These are phyloP conservation scores for Eciton burchellii DNA, from an alignment of 1,140 invertebrate genomes.

Conservation along the genomic window DNA sequence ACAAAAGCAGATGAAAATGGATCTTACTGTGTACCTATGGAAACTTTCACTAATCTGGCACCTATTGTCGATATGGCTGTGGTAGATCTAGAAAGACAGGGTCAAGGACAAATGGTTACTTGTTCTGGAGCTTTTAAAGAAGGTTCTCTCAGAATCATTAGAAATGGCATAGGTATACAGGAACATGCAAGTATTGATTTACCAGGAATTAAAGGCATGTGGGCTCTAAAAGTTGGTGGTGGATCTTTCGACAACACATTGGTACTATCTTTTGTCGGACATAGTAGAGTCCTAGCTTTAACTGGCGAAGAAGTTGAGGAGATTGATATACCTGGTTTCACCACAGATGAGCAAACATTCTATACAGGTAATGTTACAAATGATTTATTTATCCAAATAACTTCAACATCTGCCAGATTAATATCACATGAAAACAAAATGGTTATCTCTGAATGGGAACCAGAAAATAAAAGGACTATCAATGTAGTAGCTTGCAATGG, in stretches of 20 bases:
- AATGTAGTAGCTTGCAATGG: conserved; percentile 95
- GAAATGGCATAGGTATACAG: conserved; percentile 99
- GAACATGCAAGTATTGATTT: conserved; percentile 99
- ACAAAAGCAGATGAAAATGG: conserved; percentile 93
- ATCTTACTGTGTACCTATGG: conserved; percentile 97
- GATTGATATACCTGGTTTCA: conserved; percentile 95
- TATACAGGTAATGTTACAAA: conserved; percentile 95
- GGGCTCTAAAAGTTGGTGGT: conserved; percentile 93
- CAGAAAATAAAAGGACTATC: conserved; percentile 91
- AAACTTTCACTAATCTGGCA: conserved; percentile 98
- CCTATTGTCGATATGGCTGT: conserved; percentile 99
- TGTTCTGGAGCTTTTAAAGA: conserved; percentile 99
- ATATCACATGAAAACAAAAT: conserved; percentile 89
- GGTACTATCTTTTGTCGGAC: conserved; percentile 97
- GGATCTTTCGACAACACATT: conserved; percentile 93
- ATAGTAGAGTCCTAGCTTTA: conserved; percentile 95
- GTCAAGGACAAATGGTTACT: conserved; percentile 98
- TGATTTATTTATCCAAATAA: conserved; percentile 94
- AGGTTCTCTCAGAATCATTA: conserved; percentile 97
- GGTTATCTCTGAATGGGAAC: conserved; percentile 92
- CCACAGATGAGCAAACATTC: conserved; percentile 96
- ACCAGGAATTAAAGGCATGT: conserved; percentile 98
- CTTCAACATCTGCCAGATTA: conserved; percentile 89
- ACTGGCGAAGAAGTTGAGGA: conserved; percentile 99
- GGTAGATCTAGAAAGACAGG: conserved; percentile 97